Evolutionary conservation across 2,797 vertebrate species (phyloP).

Genomic region (Huso huso): DNA sequence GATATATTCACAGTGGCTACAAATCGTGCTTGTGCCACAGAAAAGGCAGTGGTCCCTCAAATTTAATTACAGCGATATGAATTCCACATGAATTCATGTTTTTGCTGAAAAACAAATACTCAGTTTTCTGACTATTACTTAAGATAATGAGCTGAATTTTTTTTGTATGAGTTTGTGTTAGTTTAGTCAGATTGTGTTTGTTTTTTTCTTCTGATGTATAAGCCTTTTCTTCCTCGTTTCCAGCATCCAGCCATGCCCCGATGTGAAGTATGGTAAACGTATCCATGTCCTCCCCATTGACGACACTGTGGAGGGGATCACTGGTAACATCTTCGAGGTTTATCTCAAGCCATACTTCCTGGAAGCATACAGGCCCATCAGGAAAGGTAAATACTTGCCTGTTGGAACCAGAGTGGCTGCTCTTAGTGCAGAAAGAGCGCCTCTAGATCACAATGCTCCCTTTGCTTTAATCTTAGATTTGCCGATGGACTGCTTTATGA

Average conservation of each 20-base stretch:
- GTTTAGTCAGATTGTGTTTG: too few species aligned
- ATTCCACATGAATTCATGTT: too few species aligned
- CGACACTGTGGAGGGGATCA: slow-evolving; percentile 97
- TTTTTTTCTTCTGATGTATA: too few species aligned
- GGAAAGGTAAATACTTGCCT: slow-evolving; percentile 72
- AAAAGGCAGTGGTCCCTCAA: too few species aligned
- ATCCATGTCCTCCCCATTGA: slow-evolving; percentile 95
- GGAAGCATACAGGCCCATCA: slow-evolving; percentile 94
- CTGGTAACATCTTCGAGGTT: slow-evolving; percentile 95
- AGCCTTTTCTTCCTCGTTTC: neutral
- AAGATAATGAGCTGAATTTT: too few species aligned
- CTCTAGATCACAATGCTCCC: too few species aligned
- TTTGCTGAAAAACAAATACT: too few species aligned
- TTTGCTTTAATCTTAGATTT: neutral
- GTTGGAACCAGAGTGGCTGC: slow-evolving; percentile 17
- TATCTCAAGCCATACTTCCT: slow-evolving; percentile 97
- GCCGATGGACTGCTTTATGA: neutral
- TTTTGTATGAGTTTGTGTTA: too few species aligned
- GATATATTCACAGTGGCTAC: too few species aligned
- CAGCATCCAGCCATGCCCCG: slow-evolving; percentile 97
- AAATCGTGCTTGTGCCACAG: too few species aligned
- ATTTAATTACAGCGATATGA: neutral
- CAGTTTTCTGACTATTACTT: too few species aligned
- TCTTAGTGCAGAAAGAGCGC: neutral
- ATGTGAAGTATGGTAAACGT: slow-evolving; percentile 96